Evolutionary conservation across 2,888 invertebrate species (phyloP).

Genomic region (Clistopyga incitator): DNA sequence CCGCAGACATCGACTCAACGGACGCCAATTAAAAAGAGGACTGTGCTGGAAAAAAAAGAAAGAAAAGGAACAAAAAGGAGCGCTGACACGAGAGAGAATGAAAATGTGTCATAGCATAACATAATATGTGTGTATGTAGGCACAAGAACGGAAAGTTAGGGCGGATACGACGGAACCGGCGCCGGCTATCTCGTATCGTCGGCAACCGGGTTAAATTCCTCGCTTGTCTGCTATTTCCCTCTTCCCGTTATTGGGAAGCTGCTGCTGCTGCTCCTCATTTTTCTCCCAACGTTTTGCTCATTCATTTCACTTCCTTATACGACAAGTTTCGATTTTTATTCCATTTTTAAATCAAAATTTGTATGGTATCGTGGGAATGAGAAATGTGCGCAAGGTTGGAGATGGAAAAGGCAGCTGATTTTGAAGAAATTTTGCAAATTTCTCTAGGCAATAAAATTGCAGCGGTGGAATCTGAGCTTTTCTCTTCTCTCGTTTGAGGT

Average conservation of each 20-base stretch:
- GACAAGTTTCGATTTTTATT: no score
- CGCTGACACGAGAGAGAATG: conserved; percentile 8
- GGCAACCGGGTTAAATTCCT: conserved; percentile 45
- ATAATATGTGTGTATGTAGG: conserved; percentile 2
- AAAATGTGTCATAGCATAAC: conserved; percentile 25
- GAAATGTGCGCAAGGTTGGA: no score
- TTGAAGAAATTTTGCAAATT: neutral
- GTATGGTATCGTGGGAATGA: no score
- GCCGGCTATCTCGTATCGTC: conserved; percentile 60
- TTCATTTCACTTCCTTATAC: neutral
- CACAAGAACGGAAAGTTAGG: conserved; percentile 56
- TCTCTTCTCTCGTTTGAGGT: conserved; percentile 21
- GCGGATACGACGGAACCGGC: conserved; percentile 62
- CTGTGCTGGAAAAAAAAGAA: neutral
- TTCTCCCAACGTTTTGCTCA: conserved; percentile 9
- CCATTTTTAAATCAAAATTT: no score
- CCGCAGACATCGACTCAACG: conserved; percentile 13
- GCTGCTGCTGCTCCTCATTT: neutral
- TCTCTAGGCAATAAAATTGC: neutral
- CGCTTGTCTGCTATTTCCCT: conserved; percentile 5
- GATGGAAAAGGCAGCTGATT: no score
- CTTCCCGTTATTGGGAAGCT: conserved; percentile 30
- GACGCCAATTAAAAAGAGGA: neutral
- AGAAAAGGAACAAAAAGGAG: conserved; percentile 23
- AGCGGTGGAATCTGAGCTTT: conserved; percentile 13